Conservation (phyloP, 2,888 invertebrate genomes). For the Dicyrtoma fusca region DNA sequence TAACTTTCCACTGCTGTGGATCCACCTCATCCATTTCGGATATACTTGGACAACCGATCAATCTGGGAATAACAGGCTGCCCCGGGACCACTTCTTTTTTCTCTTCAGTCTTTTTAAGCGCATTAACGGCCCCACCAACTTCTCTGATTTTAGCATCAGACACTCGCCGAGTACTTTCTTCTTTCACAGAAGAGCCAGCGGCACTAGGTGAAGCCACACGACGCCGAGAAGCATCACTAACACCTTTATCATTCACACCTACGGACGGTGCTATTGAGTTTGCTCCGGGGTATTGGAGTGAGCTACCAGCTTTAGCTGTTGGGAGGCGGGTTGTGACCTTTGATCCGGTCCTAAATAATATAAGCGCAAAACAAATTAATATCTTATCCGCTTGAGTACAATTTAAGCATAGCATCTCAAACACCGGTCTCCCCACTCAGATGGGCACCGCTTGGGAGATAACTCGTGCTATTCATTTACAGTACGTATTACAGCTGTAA, state of each 20-base stretch:
- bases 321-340: slow-evolving; percentile 15
- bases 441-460: no score
- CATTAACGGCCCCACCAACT: slow-evolving; percentile 2
- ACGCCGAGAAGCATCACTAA: slow-evolving; percentile 16
- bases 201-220: slow-evolving; percentile 14
- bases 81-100: slow-evolving; percentile 12
- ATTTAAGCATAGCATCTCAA: no score
- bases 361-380: no score
- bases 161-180: neutral
- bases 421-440: no score
- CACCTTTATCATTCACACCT: neutral
- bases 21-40: slow-evolving; percentile 36
- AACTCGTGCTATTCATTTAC: no score
- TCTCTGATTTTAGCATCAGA: neutral
- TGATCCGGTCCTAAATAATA: neutral
- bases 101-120: slow-evolving; percentile 30
- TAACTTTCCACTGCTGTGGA: slow-evolving; percentile 67
- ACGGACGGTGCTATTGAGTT: slow-evolving; percentile 5
- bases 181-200: slow-evolving; percentile 1
- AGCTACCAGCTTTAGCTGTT: slow-evolving; percentile 7
- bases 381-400: no score
- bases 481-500: no score
- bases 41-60: slow-evolving; percentile 28
- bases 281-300: neutral
- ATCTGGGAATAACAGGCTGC: slow-evolving; percentile 22